These are phyloP conservation scores for Anaspis maculata DNA, from an alignment of 2,888 invertebrate species.

Conservation along the genomic window DNA sequence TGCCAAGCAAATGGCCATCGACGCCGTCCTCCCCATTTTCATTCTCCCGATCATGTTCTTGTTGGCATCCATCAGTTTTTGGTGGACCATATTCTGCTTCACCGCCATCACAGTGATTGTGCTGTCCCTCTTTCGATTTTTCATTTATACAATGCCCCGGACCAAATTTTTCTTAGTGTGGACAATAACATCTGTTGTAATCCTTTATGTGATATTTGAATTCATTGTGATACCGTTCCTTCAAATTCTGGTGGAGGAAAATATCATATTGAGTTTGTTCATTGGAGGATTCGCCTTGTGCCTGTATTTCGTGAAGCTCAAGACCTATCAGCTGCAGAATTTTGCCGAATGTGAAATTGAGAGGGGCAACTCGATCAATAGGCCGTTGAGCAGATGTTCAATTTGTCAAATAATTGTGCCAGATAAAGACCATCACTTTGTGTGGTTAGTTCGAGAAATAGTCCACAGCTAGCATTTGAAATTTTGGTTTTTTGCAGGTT, in stretches of 20 bases:
- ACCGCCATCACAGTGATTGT: slow-evolving; percentile 31
- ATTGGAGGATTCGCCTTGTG: slow-evolving; percentile 43
- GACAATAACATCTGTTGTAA: slow-evolving; percentile 59
- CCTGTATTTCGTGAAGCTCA: slow-evolving; percentile 36
- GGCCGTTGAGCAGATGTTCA: slow-evolving; percentile 70
- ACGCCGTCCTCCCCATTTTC: slow-evolving; percentile 45
- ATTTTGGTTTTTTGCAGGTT: slow-evolving; percentile 51
- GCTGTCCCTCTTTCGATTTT: slow-evolving; percentile 27
- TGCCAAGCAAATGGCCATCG: slow-evolving; percentile 47
- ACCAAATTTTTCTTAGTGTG: slow-evolving; percentile 71
- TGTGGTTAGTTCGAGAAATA: slow-evolving; percentile 50
- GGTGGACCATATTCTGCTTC: slow-evolving; percentile 35
- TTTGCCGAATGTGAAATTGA: slow-evolving; percentile 36
- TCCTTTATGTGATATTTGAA: slow-evolving; percentile 63
- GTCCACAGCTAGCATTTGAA: slow-evolving; percentile 1
- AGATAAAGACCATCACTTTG: slow-evolving; percentile 71
- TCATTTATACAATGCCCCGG: slow-evolving; percentile 28
- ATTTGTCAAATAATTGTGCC: slow-evolving; percentile 76
- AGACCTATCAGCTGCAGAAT: slow-evolving; percentile 23
- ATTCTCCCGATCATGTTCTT: slow-evolving; percentile 44
- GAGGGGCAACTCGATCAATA: slow-evolving; percentile 46
- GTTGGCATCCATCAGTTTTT: slow-evolving; percentile 44
- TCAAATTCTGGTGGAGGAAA: slow-evolving; percentile 62
- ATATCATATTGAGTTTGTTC: slow-evolving; percentile 48
- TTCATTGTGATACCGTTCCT: slow-evolving; percentile 59